phyloP scores from a whole-genome alignment of 2,888 invertebrate genomes.

The Acleris holmiana region DNA sequence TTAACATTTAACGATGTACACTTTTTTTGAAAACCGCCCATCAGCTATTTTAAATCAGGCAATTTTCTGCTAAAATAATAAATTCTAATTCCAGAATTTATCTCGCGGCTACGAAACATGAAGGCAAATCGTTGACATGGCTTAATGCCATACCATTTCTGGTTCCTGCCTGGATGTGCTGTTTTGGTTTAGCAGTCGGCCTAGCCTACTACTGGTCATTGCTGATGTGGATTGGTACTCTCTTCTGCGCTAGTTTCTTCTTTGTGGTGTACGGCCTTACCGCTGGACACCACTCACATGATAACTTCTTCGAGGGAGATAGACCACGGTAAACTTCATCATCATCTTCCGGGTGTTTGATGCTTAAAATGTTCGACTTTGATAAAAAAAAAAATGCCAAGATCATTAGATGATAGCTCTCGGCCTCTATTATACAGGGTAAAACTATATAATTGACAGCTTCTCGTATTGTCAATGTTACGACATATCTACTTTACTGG shows the following conservation, averaged over 20 bases:
- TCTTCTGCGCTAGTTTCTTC: conserved; percentile 82
- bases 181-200: conserved; percentile 55
- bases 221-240: conserved; percentile 81
- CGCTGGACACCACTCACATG: conserved; percentile 92
- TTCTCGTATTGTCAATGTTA: too few species aligned
- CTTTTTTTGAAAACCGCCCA: too few species aligned
- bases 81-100: conserved; percentile 52
- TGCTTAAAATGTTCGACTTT: too few species aligned
- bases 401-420: too few species aligned
- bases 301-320: conserved; percentile 93
- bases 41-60: too few species aligned
- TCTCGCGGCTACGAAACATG: conserved; percentile 47
- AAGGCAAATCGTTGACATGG: conserved; percentile 59
- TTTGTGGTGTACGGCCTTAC: conserved; percentile 88
- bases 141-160: conserved; percentile 59
- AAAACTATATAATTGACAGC: too few species aligned
- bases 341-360: too few species aligned
- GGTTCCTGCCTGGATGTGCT: conserved; percentile 74
- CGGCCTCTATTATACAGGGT: too few species aligned
- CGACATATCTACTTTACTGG: too few species aligned
- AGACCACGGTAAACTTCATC: conserved; percentile 80
- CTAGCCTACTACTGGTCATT: conserved; percentile 63
- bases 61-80: neutral
- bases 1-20: too few species aligned
- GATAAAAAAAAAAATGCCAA: too few species aligned